Conservation (phyloP, 2,888 invertebrate species). For the Drosophila mimica region DNA sequence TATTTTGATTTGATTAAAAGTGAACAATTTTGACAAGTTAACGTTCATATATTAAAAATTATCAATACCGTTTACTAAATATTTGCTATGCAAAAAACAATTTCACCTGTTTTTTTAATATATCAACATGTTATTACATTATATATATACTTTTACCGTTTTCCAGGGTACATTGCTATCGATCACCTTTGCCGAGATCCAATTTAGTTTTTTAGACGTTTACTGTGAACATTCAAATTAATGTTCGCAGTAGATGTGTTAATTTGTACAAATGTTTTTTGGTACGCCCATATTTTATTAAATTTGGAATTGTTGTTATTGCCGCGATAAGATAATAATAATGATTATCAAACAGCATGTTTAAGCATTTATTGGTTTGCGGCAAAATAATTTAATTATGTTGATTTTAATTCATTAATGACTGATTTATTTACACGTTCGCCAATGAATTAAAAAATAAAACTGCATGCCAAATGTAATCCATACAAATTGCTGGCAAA, state of each 20-base stretch:
- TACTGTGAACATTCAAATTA: too few relatives aligned
- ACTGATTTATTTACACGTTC: constrained; percentile 54
- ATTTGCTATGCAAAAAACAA: not conserved
- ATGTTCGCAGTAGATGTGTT: constrained; percentile 42
- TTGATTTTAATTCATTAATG: constrained; percentile 66
- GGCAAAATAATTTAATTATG: constrained; percentile 63
- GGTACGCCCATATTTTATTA: constrained; percentile 25
- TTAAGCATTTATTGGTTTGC: constrained; percentile 32
- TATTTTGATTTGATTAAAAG: constrained; percentile 68
- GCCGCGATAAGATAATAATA: constrained; percentile 26
- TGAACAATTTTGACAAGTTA: constrained; percentile 50
- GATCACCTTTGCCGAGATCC: not conserved
- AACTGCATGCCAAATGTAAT: not conserved
- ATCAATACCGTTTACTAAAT: not conserved
- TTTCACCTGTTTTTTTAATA: not conserved
- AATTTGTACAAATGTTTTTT: constrained; percentile 58
- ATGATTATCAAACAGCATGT: constrained; percentile 32
- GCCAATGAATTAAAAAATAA: constrained; percentile 16
- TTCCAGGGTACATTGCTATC: not conserved
- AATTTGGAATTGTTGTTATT: constrained; percentile 10
- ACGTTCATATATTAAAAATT: constrained; percentile 42
- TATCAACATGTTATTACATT: not conserved
- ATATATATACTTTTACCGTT: not conserved
- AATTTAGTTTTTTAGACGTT: too few relatives aligned
- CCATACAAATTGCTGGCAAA: constrained; percentile 30